Conservation (phyloP, 2,797 vertebrate species). For the Sebastes diploproa region DNA sequence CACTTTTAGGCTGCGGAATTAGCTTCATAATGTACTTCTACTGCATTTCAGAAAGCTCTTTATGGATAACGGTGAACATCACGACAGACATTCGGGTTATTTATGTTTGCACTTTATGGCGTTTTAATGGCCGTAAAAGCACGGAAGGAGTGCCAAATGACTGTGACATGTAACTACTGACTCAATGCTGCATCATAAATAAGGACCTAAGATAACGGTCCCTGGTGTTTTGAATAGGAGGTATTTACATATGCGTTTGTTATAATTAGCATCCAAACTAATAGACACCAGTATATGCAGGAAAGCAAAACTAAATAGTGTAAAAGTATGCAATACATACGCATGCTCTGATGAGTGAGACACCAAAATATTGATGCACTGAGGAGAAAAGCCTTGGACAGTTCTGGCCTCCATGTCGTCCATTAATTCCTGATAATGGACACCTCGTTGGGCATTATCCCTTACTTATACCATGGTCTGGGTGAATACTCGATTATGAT, state of each 20-base stretch:
- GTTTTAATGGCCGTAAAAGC: slow-evolving; percentile 40
- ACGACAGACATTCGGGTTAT: slow-evolving; percentile 15
- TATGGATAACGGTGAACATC: slow-evolving; percentile 6
- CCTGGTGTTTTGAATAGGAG: neutral
- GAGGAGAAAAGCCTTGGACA: neutral
- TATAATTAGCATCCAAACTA: neutral
- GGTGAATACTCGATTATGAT: no score
- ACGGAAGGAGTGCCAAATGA: slow-evolving; percentile 10
- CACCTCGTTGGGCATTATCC: no score
- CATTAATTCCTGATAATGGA: no score
- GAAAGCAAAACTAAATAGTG: neutral
- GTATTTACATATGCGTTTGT: slow-evolving; percentile 5
- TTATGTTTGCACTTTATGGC: slow-evolving; percentile 22
- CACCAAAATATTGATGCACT: slow-evolving; percentile 31
- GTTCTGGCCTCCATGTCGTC: neutral
- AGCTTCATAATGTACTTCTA: slow-evolving; percentile 9
- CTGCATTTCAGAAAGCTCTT: slow-evolving; percentile 24
- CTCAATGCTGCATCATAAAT: slow-evolving; percentile 7
- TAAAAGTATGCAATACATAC: neutral
- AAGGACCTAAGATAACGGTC: neutral
- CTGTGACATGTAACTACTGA: neutral
- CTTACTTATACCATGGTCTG: no score
- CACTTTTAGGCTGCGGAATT: neutral
- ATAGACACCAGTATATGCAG: slow-evolving; percentile 5
- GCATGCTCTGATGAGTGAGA: slow-evolving; percentile 17